phyloP scores from a whole-genome alignment of 1,140 invertebrate genomes.

The Cardiocondyla obscurior region DNA sequence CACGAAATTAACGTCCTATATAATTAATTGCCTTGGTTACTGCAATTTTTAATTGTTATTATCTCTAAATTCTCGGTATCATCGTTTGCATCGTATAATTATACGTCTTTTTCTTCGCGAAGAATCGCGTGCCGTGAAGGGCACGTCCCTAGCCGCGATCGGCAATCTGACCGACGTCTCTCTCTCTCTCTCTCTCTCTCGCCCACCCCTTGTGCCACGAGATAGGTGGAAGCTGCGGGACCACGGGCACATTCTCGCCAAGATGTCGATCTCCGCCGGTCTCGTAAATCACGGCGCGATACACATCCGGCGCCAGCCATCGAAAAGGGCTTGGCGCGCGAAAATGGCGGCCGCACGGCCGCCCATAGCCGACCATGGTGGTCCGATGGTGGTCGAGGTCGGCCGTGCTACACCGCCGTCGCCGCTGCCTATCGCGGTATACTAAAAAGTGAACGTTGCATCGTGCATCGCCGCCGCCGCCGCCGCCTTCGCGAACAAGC shows the following conservation, averaged over 20 bases:
- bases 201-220: background rate
- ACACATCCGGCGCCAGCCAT: slow-evolving; percentile 38
- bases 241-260: slow-evolving; percentile 71
- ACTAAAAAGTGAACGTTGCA: slow-evolving; percentile 74
- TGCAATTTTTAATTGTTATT: background rate
- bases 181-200: too few species aligned
- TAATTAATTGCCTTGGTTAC: background rate
- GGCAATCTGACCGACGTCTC: background rate
- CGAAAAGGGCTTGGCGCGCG: slow-evolving; percentile 16
- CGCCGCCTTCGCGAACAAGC: slow-evolving; percentile 49
- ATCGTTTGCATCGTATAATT: background rate
- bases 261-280: slow-evolving; percentile 71
- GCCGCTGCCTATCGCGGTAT: slow-evolving; percentile 22
- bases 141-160: slow-evolving; percentile 40
- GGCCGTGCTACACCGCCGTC: slow-evolving; percentile 11
- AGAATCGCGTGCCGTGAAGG: background rate
- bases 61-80: background rate
- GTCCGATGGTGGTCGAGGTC: slow-evolving; percentile 59
- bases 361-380: slow-evolving; percentile 41
- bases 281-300: slow-evolving; percentile 58
- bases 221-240: slow-evolving; percentile 38
- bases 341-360: slow-evolving; percentile 48
- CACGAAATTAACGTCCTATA: too few species aligned
- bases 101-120: background rate
- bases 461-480: slow-evolving; percentile 46